Evolutionary conservation across 2,888 invertebrate species (phyloP).

Genomic region (Pandemis corylana): DNA sequence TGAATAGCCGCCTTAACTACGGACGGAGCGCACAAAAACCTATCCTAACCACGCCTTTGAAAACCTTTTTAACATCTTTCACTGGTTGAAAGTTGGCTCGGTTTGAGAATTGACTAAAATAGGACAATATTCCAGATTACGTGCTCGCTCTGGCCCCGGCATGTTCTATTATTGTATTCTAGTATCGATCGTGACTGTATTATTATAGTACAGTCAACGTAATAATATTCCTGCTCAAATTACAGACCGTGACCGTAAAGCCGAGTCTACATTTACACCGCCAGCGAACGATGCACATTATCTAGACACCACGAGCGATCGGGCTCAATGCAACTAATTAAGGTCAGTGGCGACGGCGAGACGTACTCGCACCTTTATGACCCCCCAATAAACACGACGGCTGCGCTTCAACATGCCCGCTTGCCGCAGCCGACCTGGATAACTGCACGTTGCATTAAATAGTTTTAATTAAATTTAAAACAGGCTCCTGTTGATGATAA

Average conservation of each 20-base stretch:
- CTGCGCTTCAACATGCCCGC: background rate
- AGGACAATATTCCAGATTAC: background rate
- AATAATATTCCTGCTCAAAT: background rate
- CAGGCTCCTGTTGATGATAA: background rate
- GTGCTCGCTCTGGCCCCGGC: background rate
- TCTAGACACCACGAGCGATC: background rate
- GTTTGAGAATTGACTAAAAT: background rate
- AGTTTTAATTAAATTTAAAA: too few species aligned
- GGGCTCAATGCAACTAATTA: background rate
- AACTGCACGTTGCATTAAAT: background rate
- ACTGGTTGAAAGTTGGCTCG: background rate
- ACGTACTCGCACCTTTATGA: background rate
- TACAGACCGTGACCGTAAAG: background rate
- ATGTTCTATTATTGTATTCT: slow-evolving; percentile 3
- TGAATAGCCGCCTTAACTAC: slow-evolving; percentile 1
- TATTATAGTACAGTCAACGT: background rate
- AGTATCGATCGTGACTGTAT: background rate
- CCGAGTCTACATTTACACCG: background rate
- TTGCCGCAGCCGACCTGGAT: background rate
- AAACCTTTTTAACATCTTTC: background rate
- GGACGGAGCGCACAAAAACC: background rate
- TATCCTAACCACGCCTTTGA: background rate
- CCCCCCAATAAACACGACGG: background rate
- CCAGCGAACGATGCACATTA: background rate
- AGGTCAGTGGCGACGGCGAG: background rate